Base-by-base conservation (phyloP, 1,140 invertebrate species). In the Rhagoletis zephyria region DNA sequence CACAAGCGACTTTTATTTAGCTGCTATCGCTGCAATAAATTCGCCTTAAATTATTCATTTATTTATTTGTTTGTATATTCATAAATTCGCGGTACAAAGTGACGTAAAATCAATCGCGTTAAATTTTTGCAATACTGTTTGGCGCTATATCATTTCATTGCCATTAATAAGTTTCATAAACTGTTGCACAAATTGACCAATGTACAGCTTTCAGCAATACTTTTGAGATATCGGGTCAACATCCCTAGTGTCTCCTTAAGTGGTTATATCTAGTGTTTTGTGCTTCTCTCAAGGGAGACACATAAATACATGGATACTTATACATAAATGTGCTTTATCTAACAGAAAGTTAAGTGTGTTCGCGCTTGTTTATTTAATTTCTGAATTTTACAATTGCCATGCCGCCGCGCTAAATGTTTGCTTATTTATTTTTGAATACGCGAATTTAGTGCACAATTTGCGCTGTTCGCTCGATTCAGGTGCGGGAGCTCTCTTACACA, bases 1-100 rank as follows among this genome's bases (percentile, higher is more conserved):
- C 86, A 51, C 86, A 87, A 87, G 86, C 67, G 30, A 87, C 86
- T 67, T 70, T 64, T 30, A 30, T 30, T n/a, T 2, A 59, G 30
- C 45, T 81, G 74, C 74, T 19, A 30, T 81, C 19, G n/a, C 19
- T 81, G 30, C 30, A 81, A 81, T 81, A 48, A 81, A 56, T n/a
- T 81, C 16, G 74, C 48, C 74, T 48, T 48, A 81, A 81, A 81
- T 56, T n/a, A 12, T 4, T 81, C 56, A 19, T 81, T 81, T 56
- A 81, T 56, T 81, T 56, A 63, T 63, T 63, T 63, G 4, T 63
- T 63, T 63, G 4, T 14, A 16, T 63, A 1, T 63, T 63, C 12
- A 81, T 56, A 56, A 56, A 56, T 81, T 56, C 48, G 74, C 48
- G 48, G 7, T 56, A 56, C 16, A 51, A 81, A 81, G 45, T 81